These are phyloP conservation scores for Drosophila eugracilis DNA, from an alignment of 1,140 invertebrate genomes.

Conservation along the genomic window DNA sequence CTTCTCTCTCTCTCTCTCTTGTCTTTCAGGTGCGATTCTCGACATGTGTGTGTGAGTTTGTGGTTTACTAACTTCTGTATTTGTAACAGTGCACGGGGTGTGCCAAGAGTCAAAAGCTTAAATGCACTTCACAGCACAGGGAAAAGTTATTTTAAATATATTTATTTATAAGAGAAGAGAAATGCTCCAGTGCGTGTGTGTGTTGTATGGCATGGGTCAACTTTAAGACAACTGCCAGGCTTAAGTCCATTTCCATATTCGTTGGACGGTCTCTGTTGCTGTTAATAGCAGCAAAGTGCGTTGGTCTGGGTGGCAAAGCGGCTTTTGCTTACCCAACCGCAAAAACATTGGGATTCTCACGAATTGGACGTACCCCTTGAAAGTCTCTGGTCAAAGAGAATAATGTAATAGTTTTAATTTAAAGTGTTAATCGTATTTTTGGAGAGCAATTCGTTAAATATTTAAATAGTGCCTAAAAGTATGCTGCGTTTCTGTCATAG, in stretches of 20 bases:
- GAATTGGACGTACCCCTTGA: background rate
- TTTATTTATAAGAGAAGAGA: slow-evolving; percentile 48
- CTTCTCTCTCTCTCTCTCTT: no score
- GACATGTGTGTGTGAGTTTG: slow-evolving; percentile 25
- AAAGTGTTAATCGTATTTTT: background rate
- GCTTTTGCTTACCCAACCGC: slow-evolving; percentile 36
- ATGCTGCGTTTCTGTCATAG: no score
- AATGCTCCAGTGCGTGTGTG: slow-evolving; percentile 11
- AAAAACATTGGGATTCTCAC: background rate
- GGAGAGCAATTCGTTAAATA: background rate
- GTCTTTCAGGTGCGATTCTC: slow-evolving; percentile 7
- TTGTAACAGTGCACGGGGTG: slow-evolving; percentile 17
- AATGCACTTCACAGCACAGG: slow-evolving; percentile 67
- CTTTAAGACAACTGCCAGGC: slow-evolving; percentile 58
- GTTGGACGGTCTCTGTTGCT: slow-evolving; percentile 12
- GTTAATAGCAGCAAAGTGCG: slow-evolving; percentile 31
- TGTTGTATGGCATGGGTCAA: slow-evolving; percentile 39
- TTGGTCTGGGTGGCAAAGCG: slow-evolving; percentile 45
- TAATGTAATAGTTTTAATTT: background rate
- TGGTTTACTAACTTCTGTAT: slow-evolving; percentile 60
- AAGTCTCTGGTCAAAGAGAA: background rate
- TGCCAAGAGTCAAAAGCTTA: slow-evolving; percentile 59
- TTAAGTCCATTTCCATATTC: slow-evolving; percentile 57
- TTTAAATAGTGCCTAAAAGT: no score
- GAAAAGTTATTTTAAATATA: slow-evolving; percentile 71